Percentiles rank a stretch among this genome's conserved stretches.
Conservation (phyloP, 2,113 vertebrate species). For the Condylura cristata region DNA sequence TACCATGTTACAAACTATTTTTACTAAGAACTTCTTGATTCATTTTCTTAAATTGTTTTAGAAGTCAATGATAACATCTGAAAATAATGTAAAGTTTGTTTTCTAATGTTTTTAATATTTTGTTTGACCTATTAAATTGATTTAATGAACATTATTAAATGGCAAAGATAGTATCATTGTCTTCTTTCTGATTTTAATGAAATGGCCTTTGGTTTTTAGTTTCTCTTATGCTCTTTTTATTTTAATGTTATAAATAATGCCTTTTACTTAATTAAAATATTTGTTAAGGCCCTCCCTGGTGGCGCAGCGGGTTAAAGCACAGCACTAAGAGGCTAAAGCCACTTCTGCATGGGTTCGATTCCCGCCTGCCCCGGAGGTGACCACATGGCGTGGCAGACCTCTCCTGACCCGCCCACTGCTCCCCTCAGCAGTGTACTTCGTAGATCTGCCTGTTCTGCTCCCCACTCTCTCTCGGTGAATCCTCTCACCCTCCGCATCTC, state of each 20-base stretch:
- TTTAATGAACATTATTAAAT: neutral
- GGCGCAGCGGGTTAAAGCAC: no score
- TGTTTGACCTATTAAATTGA: neutral
- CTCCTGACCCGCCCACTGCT: no score
- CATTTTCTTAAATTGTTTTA: neutral
- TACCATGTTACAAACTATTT: neutral
- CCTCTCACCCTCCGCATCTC: no score
- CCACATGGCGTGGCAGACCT: no score
- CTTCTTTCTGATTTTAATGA: slow-evolving; percentile 33
- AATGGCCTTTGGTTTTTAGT: slow-evolving; percentile 25
- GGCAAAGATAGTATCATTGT: neutral
- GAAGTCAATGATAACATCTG: neutral
- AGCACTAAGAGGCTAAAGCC: no score
- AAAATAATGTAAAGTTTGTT: neutral
- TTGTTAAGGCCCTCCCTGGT: no score
- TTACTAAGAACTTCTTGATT: slow-evolving; percentile 24
- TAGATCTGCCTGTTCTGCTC: no score
- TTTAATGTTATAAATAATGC: neutral
- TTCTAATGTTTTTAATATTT: slow-evolving; percentile 7
- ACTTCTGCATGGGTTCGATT: no score
- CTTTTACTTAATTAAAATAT: slow-evolving; percentile 55
- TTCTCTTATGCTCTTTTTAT: slow-evolving; percentile 35
- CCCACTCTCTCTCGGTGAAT: no score
- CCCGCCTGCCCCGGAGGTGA: no score
- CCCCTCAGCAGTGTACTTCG: no score